Conservation (phyloP, 2,888 invertebrate genomes). For the Meta bourneti region DNA sequence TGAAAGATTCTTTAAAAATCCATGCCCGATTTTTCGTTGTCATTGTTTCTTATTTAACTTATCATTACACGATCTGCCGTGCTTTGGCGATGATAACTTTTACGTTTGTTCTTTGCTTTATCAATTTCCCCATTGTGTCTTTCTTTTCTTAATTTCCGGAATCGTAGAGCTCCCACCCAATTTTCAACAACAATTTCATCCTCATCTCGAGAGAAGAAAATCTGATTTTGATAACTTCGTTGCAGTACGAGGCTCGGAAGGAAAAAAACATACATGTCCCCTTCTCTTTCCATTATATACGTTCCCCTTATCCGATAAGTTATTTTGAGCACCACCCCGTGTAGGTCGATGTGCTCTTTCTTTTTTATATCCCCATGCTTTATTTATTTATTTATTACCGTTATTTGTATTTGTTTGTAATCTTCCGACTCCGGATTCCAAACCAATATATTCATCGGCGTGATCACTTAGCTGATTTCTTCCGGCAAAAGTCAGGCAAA, state of each 20-base stretch:
- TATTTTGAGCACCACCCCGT: constrained; percentile 64
- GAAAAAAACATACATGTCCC: neutral
- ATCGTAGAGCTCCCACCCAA: constrained; percentile 43
- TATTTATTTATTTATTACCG: constrained; percentile 71
- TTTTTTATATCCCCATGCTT: constrained; percentile 11
- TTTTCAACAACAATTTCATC: constrained; percentile 29
- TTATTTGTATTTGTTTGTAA: constrained; percentile 69
- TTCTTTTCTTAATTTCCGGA: constrained; percentile 56
- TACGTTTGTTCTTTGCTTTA: neutral
- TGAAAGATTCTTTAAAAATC: too few species aligned
- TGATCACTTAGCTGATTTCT: constrained; percentile 75
- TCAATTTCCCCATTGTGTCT: neutral
- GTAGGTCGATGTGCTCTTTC: constrained; percentile 33
- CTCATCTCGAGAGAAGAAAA: constrained; percentile 13
- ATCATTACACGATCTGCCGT: too few species aligned
- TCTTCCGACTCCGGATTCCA: constrained; percentile 43
- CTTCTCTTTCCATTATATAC: neutral
- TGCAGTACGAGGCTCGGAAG: neutral
- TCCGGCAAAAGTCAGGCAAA: constrained; percentile 55
- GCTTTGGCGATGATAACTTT: too few species aligned
- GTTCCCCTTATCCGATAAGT: constrained; percentile 40
- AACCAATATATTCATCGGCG: constrained; percentile 71
- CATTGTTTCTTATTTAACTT: too few species aligned
- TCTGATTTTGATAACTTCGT: constrained; percentile 46
- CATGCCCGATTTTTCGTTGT: too few species aligned